Evolutionary conservation across 2,888 invertebrate species (phyloP).

Genomic region (Eupithecia exiguata): DNA sequence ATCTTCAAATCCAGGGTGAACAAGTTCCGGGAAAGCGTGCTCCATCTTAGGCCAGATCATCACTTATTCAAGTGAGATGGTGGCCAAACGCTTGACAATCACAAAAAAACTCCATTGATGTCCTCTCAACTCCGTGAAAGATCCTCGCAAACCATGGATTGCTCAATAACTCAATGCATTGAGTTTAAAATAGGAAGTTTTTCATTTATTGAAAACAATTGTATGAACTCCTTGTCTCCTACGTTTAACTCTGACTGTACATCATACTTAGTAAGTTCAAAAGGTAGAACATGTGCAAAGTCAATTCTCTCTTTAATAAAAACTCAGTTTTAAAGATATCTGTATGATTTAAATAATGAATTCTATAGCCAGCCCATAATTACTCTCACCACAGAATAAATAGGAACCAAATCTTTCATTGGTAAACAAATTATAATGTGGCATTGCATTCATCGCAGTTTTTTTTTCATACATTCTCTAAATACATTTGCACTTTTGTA

Average conservation of each 20-base stretch:
- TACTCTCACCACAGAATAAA: not conserved
- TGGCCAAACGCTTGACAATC: too few species aligned
- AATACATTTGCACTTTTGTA: not conserved
- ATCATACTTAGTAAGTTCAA: not conserved
- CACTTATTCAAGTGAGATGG: too few species aligned
- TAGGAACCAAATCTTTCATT: not conserved
- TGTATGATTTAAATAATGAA: not conserved
- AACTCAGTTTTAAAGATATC: not conserved
- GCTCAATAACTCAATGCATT: too few species aligned
- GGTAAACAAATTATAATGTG: not conserved
- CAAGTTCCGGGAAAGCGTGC: too few species aligned
- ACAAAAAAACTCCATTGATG: too few species aligned
- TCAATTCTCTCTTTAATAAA: not conserved
- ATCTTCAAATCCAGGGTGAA: too few species aligned
- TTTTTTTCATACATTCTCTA: not conserved
- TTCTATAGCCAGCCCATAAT: conserved; percentile 4
- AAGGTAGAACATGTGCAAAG: conserved; percentile 3
- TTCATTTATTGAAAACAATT: not conserved
- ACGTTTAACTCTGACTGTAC: not conserved
- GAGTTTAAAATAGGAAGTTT: too few species aligned
- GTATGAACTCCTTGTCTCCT: not conserved
- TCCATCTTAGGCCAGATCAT: too few species aligned
- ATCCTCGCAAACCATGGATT: too few species aligned
- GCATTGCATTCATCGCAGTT: not conserved
- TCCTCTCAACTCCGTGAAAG: too few species aligned